phyloP scores from a whole-genome alignment of 37 sponge, comb jelly and placozoan genomes.

The Halichondria panicea region DNA sequence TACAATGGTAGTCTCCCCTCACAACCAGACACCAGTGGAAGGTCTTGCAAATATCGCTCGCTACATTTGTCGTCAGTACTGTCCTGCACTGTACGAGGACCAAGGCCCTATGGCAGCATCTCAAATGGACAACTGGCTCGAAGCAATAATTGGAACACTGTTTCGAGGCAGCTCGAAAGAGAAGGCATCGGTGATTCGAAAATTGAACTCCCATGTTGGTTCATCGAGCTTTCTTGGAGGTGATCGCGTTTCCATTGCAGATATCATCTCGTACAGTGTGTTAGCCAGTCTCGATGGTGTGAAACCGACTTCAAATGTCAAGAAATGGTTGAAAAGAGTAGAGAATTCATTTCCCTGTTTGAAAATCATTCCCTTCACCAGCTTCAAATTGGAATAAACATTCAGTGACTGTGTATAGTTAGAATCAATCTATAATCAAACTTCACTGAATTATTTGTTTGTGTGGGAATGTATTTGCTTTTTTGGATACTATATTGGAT shows the following conservation, averaged over 20 bases:
- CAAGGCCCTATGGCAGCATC: conserved; percentile 10
- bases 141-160: conserved; percentile 20
- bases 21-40: conserved; percentile 66
- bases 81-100: conserved; percentile 60
- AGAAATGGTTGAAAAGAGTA: conserved; percentile 56
- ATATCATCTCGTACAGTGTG: conserved; percentile 51
- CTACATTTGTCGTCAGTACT: conserved; percentile 65
- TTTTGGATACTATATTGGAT: background rate
- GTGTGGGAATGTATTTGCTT: background rate
- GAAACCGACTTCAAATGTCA: conserved; percentile 57
- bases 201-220: conserved; percentile 69
- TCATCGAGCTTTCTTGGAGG: conserved; percentile 46
- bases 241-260: conserved; percentile 51
- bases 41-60: conserved; percentile 76
- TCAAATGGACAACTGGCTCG: conserved; percentile 76
- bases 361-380: background rate
- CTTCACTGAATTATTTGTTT: background rate
- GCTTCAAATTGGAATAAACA: background rate
- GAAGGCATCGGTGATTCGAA: conserved; percentile 44
- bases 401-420: background rate
- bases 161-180: conserved; percentile 58
- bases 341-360: conserved; percentile 2
- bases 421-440: background rate
- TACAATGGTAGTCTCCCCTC: conserved; percentile 67
- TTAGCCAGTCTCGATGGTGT: conserved; percentile 28